Conservation (phyloP, 1,140 invertebrate species). For the Neelides sp. region DNA sequence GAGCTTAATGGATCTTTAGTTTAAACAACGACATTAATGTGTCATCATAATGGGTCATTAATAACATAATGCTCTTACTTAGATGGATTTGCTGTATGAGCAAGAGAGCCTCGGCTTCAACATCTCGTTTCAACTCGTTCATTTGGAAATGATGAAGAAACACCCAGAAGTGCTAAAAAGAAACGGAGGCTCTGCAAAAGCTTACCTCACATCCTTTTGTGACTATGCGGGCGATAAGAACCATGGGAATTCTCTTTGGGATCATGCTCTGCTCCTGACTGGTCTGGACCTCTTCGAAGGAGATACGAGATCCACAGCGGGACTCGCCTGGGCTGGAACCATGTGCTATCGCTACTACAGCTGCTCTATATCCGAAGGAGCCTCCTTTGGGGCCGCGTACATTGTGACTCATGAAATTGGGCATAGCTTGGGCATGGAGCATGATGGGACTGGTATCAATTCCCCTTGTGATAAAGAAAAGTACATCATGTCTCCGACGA, state of each 20-base stretch:
- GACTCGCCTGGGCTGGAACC: conserved; percentile 34
- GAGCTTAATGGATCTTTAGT: no score
- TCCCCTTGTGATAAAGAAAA: conserved; percentile 33
- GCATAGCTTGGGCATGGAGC: conserved; percentile 36
- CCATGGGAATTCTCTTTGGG: conserved; percentile 31
- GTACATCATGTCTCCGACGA: conserved; percentile 35
- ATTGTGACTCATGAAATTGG: conserved; percentile 36
- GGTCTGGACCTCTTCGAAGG: conserved; percentile 24
- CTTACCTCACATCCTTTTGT: conserved; percentile 35
- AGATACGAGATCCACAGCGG: conserved; percentile 22
- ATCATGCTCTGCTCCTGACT: conserved; percentile 34
- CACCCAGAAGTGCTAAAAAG: conserved; percentile 28
- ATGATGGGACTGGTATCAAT: conserved; percentile 34
- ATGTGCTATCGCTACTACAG: conserved; percentile 36
- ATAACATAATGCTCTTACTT: neutral
- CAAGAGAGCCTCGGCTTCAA: conserved; percentile 32
- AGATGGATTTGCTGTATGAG: conserved; percentile 34
- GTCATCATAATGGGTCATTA: no score
- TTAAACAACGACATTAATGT: no score
- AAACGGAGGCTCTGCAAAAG: conserved; percentile 32
- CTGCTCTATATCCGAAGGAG: conserved; percentile 33
- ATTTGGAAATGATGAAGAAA: conserved; percentile 34
- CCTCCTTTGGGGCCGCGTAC: conserved; percentile 34
- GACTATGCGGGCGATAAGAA: conserved; percentile 34
- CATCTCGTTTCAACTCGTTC: conserved; percentile 32